Evolutionary conservation across 2,888 invertebrate species (phyloP).

Genomic region (Monochamus alternatus): DNA sequence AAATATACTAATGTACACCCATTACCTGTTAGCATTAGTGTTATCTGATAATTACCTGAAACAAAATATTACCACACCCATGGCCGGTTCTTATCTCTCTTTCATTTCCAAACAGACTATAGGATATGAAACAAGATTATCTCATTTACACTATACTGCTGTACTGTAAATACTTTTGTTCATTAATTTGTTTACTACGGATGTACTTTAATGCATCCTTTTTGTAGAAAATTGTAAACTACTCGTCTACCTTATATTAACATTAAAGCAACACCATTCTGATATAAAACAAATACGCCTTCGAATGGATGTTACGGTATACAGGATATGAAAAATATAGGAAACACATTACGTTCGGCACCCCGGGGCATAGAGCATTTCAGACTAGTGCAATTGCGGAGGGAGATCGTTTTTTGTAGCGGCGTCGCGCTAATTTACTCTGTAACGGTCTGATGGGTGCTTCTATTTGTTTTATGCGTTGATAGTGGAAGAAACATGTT

Average conservation of each 20-base stretch:
- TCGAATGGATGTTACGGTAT: constrained; percentile 44
- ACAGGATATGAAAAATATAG: constrained; percentile 42
- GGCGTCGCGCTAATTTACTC: constrained; percentile 1
- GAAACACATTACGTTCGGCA: constrained; percentile 19
- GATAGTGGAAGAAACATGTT: constrained; percentile 9
- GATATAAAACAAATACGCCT: constrained; percentile 47
- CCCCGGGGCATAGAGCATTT: constrained; percentile 13
- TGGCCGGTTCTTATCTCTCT: too few species aligned
- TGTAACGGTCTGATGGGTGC: not conserved
- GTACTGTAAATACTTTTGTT: not conserved
- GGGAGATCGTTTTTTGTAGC: constrained; percentile 7
- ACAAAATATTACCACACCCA: too few species aligned
- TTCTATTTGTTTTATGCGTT: constrained; percentile 9
- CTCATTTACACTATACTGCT: not conserved
- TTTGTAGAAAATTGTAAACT: constrained; percentile 9
- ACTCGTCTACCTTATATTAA: not conserved
- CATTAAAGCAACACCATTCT: constrained; percentile 11
- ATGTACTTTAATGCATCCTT: constrained; percentile 9
- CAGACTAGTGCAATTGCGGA: not conserved
- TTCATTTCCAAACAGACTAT: too few species aligned
- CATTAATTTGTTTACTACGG: not conserved
- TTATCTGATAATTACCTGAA: too few species aligned
- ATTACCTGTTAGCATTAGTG: too few species aligned
- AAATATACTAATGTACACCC: too few species aligned
- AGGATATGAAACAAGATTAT: too few species aligned